Conservation (phyloP, 2,113 vertebrate genomes). For the Ranitomeya variabilis region DNA sequence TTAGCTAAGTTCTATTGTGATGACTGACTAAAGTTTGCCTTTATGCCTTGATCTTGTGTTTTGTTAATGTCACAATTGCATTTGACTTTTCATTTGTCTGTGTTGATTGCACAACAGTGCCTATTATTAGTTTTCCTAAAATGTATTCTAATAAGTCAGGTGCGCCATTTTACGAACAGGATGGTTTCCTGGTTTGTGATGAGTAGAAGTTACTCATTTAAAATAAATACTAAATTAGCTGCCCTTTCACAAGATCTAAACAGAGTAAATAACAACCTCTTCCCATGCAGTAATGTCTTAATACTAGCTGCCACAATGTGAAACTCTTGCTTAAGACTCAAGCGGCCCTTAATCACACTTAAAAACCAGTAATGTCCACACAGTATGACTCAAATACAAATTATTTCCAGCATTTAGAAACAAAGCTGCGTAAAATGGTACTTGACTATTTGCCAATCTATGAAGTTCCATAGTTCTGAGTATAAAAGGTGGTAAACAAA, state of each 20-base stretch:
- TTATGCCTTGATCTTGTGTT: background rate
- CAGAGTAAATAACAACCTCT: background rate
- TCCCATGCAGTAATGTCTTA: slow-evolving; percentile 21
- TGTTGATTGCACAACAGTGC: no score
- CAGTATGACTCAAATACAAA: slow-evolving; percentile 29
- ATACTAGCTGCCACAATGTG: slow-evolving; percentile 26
- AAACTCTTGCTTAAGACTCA: slow-evolving; percentile 31
- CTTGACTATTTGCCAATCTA: slow-evolving; percentile 39
- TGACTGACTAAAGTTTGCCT: background rate
- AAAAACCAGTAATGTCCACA: slow-evolving; percentile 42
- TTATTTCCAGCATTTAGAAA: slow-evolving; percentile 40
- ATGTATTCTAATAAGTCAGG: background rate
- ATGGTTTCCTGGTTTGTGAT: background rate
- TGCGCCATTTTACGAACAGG: background rate
- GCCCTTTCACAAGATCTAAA: background rate
- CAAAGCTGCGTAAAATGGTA: slow-evolving; percentile 12
- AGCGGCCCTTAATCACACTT: slow-evolving; percentile 41
- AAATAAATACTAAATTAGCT: background rate
- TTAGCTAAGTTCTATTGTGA: background rate
- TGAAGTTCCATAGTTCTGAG: background rate
- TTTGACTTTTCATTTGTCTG: no score
- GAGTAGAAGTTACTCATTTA: slow-evolving; percentile 6
- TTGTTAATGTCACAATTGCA: background rate
- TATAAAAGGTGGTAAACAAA: slow-evolving; percentile 44
- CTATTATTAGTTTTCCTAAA: background rate